Evolutionary conservation across 2,888 invertebrate genomes (phyloP).

Genomic region (Callimorpha dominula): DNA sequence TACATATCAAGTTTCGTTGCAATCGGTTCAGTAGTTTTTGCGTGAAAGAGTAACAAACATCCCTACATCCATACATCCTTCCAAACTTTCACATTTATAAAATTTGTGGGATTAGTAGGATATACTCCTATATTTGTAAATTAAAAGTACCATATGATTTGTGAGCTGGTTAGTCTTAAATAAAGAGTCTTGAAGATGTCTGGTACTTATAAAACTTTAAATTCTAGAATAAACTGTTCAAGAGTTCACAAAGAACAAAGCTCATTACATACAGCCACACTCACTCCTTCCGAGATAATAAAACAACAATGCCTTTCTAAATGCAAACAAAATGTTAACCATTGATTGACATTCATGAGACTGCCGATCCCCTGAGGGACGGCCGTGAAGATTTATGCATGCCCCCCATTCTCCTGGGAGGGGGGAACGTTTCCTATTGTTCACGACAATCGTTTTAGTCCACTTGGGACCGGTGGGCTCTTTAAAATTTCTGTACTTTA

Average conservation of each 20-base stretch:
- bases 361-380: slow-evolving; percentile 14
- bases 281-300: background rate
- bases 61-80: too few species aligned
- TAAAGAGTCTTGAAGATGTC: too few species aligned
- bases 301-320: slow-evolving; percentile 5
- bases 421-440: slow-evolving; percentile 5
- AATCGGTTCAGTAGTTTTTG: too few species aligned
- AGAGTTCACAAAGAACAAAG: background rate
- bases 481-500: slow-evolving; percentile 5
- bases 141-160: too few species aligned
- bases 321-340: slow-evolving; percentile 23
- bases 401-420: slow-evolving; percentile 9
- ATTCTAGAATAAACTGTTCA: background rate
- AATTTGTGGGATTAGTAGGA: too few species aligned
- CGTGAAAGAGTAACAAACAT: too few species aligned
- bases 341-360: slow-evolving; percentile 52
- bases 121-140: too few species aligned
- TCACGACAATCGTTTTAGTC: background rate
- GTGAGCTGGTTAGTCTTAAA: too few species aligned
- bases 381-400: slow-evolving; percentile 24
- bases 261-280: background rate
- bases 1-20: too few species aligned
- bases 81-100: too few species aligned
- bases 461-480: background rate
- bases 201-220: background rate